Conservation (phyloP, 2,888 invertebrate genomes). For the Oscheius sp. region DNA sequence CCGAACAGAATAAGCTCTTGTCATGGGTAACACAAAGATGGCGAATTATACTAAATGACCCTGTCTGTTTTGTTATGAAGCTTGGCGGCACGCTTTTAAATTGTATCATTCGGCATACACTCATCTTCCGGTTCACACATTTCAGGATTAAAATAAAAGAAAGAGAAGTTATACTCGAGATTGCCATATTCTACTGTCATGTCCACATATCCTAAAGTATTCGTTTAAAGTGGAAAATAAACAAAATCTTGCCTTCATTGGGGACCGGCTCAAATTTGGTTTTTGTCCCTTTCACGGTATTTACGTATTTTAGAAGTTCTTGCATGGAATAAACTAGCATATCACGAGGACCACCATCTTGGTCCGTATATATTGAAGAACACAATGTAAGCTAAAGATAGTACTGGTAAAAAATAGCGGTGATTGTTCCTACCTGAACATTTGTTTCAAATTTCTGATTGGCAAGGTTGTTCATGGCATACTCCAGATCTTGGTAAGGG, state of each 20-base stretch:
- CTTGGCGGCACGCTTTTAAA: neutral
- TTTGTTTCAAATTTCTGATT: slow-evolving; percentile 56
- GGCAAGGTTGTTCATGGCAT: slow-evolving; percentile 49
- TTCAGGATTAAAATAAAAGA: slow-evolving; percentile 69
- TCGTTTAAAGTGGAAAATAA: neutral
- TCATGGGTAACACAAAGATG: slow-evolving; percentile 1
- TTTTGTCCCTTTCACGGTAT: slow-evolving; percentile 43
- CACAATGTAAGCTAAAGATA: slow-evolving; percentile 53
- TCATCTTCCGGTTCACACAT: slow-evolving; percentile 55
- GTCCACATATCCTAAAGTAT: slow-evolving; percentile 60
- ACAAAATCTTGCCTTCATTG: slow-evolving; percentile 39
- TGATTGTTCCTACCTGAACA: slow-evolving; percentile 50
- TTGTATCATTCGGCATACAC: neutral
- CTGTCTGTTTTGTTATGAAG: slow-evolving; percentile 4
- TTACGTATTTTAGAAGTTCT: slow-evolving; percentile 41
- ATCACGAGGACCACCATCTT: slow-evolving; percentile 42
- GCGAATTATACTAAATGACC: slow-evolving; percentile 12
- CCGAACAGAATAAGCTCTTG: slow-evolving; percentile 27
- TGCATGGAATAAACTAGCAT: slow-evolving; percentile 54
- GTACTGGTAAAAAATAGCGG: neutral
- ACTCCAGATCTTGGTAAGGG: slow-evolving; percentile 61
- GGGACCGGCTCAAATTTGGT: slow-evolving; percentile 54
- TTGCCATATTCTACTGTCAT: slow-evolving; percentile 63
- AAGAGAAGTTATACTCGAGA: slow-evolving; percentile 68
- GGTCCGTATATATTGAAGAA: slow-evolving; percentile 44